Evolutionary conservation across 1,140 invertebrate genomes (phyloP).

Genomic region (Oreohelix idahoensis): DNA sequence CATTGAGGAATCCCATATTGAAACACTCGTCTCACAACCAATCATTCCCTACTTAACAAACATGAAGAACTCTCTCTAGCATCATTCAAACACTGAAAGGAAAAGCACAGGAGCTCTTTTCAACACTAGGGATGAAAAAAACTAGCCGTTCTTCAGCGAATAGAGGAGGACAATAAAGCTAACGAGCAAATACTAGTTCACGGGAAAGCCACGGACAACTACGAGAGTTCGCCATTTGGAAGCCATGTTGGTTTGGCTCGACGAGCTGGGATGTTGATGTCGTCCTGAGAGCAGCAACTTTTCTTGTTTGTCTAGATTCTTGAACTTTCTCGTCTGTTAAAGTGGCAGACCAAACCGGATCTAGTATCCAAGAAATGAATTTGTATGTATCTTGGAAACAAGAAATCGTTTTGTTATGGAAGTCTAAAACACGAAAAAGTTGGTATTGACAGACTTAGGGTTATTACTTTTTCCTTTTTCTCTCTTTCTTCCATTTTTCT

Average conservation of each 20-base stretch:
- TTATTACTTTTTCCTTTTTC: neutral
- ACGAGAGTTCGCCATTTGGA: slow-evolving; percentile 31
- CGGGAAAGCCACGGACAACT: neutral
- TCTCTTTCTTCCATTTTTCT: neutral
- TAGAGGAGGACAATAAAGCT: slow-evolving; percentile 28
- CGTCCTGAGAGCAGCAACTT: neutral
- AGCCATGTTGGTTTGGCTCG: neutral
- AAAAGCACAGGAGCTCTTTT: slow-evolving; percentile 9
- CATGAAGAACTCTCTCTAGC: neutral
- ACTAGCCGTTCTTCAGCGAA: neutral
- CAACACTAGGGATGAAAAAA: neutral
- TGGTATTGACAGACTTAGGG: no score
- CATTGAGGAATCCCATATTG: neutral
- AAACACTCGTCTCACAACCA: neutral
- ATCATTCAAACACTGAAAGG: neutral
- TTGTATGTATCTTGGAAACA: neutral
- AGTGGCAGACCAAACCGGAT: no score
- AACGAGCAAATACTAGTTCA: slow-evolving; percentile 26
- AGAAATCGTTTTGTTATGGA: neutral
- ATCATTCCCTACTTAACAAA: slow-evolving; percentile 16
- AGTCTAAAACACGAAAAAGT: neutral
- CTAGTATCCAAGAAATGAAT: no score
- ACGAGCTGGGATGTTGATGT: neutral
- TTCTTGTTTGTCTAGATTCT: neutral
- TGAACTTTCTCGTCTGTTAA: neutral